A percentile compares a stretch with the other conserved stretches of the same genome.
These are phyloP conservation scores for Drosophila punjabiensis DNA, from an alignment of 1,140 invertebrate genomes.

Conservation along the genomic window DNA sequence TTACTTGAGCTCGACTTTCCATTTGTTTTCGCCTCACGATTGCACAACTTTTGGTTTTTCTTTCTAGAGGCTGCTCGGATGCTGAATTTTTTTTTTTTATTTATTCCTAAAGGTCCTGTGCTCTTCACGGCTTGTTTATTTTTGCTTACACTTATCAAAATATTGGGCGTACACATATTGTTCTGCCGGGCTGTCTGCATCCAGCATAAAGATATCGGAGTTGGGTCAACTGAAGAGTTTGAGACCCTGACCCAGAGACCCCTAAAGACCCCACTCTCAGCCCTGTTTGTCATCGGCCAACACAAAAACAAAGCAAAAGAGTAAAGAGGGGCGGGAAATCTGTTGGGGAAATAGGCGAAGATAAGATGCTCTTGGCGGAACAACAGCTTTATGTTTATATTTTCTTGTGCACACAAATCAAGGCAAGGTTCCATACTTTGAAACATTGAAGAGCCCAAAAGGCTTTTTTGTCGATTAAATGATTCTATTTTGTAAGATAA, in stretches of 20 bases:
- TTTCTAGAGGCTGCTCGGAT: conserved; percentile 21
- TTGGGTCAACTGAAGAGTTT: conserved; percentile 35
- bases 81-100: conserved; percentile 31
- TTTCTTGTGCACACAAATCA: conserved; percentile 2
- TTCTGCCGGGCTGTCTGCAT: conserved; percentile 56
- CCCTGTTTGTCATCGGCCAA: conserved; percentile 19
- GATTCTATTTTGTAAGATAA: background rate
- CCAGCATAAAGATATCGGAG: conserved; percentile 70
- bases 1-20: conserved; percentile 51
- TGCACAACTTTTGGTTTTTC: conserved; percentile 52
- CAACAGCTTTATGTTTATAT: conserved; percentile 16
- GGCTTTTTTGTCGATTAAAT: too few species aligned
- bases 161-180: conserved; percentile 78
- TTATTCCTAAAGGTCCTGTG: conserved; percentile 1
- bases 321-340: background rate
- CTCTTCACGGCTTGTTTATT: conserved; percentile 76
- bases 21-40: conserved; percentile 46
- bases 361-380: conserved; percentile 15
- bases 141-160: conserved; percentile 83
- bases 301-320: conserved; percentile 28
- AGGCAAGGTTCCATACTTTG: background rate
- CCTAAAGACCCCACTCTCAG: conserved; percentile 1
- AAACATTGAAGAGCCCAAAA: background rate
- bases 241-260: conserved; percentile 12
- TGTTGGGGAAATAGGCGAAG: conserved; percentile 6